Base-by-base conservation (phyloP, 2,888 invertebrate species). In the Acanthosoma haemorrhoidale region DNA sequence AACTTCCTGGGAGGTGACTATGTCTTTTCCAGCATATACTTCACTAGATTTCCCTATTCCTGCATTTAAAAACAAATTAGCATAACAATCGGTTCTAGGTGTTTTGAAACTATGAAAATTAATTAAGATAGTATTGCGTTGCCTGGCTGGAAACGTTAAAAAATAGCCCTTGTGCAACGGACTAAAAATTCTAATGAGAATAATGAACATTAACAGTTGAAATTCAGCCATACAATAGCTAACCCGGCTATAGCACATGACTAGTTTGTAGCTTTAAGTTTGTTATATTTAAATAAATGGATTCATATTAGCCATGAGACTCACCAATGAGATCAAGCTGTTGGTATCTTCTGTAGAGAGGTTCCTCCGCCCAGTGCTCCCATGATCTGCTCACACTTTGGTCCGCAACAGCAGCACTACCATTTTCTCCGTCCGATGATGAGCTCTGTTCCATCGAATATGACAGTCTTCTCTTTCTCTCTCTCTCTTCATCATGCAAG, bases 31-130 rank as follows among this genome's bases (percentile, higher is more conserved):
- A 67, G 87, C 84, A 31, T 88, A 83, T 1, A 91, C 88, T 8
- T 88, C 81, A 1, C 89, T 87, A 75, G 88, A 91, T 73, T 91
- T 82, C 0, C 92, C 92, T 73, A 88, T 85, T 43, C 88, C 88
- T 38, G 89, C 82, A 77, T 88, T 89, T 74, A 58, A 18, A 34
- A 68, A n/a, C n/a, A n/a, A n/a, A n/a, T n/a, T n/a, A n/a, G n/a
- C n/a, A n/a, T n/a, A 36, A 36, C 8, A 36, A 36, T 9, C 8
- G 6, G 36, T 36, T 36, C 13, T 36, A 36, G 13, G 13, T 36
- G 13, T 36, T 36, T 36, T 36, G 36, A 36, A 11, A 36, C 13
- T 36, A 11, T 9, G 13, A 36, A 36, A 36, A 8, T 9, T 9
- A 36, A n/a, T n/a, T n/a, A n/a, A n/a, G n/a, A n/a, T n/a, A n/a